These are phyloP conservation scores for Pachyrhynchus sulphureomaculatus DNA, from an alignment of 1,140 invertebrate genomes.

Conservation along the genomic window DNA sequence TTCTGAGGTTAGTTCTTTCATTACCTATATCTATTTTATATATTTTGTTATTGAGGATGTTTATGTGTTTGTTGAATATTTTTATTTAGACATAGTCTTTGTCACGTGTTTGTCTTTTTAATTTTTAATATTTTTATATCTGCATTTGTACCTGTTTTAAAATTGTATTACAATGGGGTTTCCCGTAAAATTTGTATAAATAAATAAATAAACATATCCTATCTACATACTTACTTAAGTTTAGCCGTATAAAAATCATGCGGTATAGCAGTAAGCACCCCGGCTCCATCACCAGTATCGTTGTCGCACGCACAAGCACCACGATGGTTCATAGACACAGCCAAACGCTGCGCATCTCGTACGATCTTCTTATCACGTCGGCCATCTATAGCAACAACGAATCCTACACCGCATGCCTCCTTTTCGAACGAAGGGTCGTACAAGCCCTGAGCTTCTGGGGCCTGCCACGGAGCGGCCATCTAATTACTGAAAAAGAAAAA, in stretches of 20 bases:
- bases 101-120: no score
- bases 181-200: no score
- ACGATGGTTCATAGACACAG: slow-evolving; percentile 96
- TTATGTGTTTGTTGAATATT: no score
- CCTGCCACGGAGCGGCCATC: slow-evolving; percentile 52
- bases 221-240: slow-evolving; percentile 67
- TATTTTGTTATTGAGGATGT: no score
- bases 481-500: slow-evolving; percentile 38
- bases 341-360: slow-evolving; percentile 89
- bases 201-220: no score
- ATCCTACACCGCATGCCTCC: slow-evolving; percentile 98
- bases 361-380: slow-evolving; percentile 91
- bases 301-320: slow-evolving; percentile 98
- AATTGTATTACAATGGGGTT: no score
- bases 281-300: slow-evolving; percentile 97
- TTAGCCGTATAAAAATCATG: slow-evolving; percentile 87
- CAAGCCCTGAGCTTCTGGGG: slow-evolving; percentile 67
- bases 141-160: no score
- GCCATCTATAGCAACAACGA: slow-evolving; percentile 97
- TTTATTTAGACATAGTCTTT: no score
- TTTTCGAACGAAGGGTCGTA: slow-evolving; percentile 93
- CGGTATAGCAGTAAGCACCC: slow-evolving; percentile 93
- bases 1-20: no score
- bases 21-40: no score
- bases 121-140: no score